Evolutionary conservation across 2,797 vertebrate species (phyloP).

Genomic region (Cryptoprocta ferox): DNA sequence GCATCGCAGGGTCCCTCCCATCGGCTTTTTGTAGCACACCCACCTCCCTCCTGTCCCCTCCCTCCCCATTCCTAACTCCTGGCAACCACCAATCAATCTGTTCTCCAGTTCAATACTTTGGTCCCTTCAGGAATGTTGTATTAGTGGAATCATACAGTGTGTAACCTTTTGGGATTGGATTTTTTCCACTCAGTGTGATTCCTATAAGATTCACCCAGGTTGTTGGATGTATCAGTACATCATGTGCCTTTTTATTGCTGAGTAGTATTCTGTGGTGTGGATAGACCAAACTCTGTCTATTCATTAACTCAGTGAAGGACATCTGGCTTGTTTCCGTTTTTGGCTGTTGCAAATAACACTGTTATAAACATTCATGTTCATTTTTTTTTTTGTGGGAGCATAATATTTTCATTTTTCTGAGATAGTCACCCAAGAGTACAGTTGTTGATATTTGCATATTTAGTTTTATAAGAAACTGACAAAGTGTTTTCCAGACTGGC

Average conservation of each 20-base stretch:
- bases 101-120: neutral
- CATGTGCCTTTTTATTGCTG: neutral
- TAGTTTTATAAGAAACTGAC: neutral
- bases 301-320: neutral
- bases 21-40: neutral
- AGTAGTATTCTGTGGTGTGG: neutral
- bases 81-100: neutral
- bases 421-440: neutral
- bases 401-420: neutral
- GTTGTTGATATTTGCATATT: neutral
- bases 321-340: neutral
- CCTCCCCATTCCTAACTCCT: neutral
- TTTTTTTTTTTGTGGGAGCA: neutral
- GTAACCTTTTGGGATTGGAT: neutral
- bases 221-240: neutral
- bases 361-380: neutral
- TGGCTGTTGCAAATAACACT: neutral
- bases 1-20: no score
- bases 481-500: neutral
- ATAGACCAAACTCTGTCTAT: neutral
- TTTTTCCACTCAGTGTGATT: neutral
- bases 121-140: neutral
- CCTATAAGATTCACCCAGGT: no score
- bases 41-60: neutral
- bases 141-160: neutral